These are phyloP conservation scores for Emydocephalus ijimae DNA, from an alignment of 2,113 vertebrate species.

Conservation along the genomic window DNA sequence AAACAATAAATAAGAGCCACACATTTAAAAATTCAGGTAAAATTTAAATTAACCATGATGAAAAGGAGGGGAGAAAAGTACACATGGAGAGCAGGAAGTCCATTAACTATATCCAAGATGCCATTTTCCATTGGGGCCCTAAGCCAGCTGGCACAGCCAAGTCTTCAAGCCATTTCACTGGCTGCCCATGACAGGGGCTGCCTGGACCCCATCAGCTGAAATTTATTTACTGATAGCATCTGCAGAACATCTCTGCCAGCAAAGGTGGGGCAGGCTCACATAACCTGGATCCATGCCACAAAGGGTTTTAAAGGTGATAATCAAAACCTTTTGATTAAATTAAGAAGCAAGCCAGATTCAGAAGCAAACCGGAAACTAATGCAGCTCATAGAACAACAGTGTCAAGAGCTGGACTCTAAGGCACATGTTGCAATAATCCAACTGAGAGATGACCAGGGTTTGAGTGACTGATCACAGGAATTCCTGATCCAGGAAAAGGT, in stretches of 20 bases:
- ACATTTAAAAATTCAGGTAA: background rate
- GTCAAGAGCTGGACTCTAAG: background rate
- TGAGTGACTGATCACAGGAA: too few species aligned
- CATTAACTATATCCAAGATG: background rate
- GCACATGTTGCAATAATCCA: too few species aligned
- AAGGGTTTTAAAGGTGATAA: background rate
- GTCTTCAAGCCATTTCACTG: background rate
- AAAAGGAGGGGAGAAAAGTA: background rate
- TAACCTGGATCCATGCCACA: background rate
- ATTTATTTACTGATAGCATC: background rate
- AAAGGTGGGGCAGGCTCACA: background rate
- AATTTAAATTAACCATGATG: background rate
- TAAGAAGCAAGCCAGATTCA: background rate
- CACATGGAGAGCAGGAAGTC: background rate
- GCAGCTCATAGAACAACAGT: background rate
- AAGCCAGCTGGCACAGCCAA: background rate
- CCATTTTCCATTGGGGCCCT: background rate
- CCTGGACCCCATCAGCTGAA: background rate
- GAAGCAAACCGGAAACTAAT: background rate
- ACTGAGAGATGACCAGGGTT: too few species aligned
- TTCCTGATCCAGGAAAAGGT: too few species aligned
- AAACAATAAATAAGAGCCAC: background rate
- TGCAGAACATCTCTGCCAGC: background rate
- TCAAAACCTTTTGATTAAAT: background rate
- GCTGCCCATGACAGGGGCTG: too few species aligned